phyloP scores from a whole-genome alignment of 1,140 invertebrate species.

The Cepaea nemoralis region DNA sequence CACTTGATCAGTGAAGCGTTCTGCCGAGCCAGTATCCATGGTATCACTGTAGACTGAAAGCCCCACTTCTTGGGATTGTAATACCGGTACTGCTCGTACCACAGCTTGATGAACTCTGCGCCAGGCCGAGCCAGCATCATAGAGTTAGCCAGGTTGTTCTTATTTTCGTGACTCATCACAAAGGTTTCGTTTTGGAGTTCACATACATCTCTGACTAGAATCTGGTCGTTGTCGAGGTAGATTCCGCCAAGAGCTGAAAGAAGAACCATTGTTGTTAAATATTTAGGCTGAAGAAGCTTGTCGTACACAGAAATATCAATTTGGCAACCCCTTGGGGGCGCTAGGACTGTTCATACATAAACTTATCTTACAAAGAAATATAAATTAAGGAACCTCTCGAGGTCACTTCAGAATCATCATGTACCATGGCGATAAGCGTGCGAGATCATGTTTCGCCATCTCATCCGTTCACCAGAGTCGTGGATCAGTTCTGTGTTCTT shows the following conservation, averaged over 20 bases:
- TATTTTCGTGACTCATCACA: conserved; percentile 34
- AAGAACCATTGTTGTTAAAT: too few relatives aligned
- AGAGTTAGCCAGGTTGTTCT: conserved; percentile 39
- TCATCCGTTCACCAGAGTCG: too few relatives aligned
- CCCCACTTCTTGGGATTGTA: conserved; percentile 41
- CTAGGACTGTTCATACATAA: too few relatives aligned
- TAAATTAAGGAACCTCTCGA: too few relatives aligned
- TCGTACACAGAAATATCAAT: too few relatives aligned
- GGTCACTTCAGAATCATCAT: too few relatives aligned
- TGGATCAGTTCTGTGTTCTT: too few relatives aligned
- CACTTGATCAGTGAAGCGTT: conserved; percentile 19
- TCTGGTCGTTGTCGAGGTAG: conserved; percentile 25
- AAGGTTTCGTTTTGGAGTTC: not conserved
- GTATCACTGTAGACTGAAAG: conserved; percentile 38
- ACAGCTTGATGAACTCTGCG: conserved; percentile 14
- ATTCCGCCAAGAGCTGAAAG: conserved; percentile 17
- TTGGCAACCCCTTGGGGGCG: too few relatives aligned
- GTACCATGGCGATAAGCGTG: too few relatives aligned
- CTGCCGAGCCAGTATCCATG: conserved; percentile 23
- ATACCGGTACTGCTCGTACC: conserved; percentile 6
- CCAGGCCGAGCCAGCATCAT: conserved; percentile 17
- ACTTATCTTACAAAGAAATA: too few relatives aligned
- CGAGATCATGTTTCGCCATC: too few relatives aligned
- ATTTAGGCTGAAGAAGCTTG: too few relatives aligned
- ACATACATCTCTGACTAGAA: not conserved